phyloP scores from a whole-genome alignment of 2,888 invertebrate genomes.

The Embidobia sp. region DNA sequence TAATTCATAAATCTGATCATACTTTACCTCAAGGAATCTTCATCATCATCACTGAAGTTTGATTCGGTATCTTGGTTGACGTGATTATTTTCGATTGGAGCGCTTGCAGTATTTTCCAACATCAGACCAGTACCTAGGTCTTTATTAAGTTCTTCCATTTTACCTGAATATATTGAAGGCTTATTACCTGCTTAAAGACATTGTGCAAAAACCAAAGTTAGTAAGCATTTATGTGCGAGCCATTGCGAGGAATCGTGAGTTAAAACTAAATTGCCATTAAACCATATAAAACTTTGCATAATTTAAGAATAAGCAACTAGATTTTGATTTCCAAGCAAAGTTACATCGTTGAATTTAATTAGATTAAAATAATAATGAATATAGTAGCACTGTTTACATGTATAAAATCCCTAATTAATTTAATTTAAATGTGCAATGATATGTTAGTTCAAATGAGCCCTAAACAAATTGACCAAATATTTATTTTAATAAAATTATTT shows the following conservation, averaged over 20 bases:
- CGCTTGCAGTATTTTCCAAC: slow-evolving; percentile 72
- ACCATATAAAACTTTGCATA: neutral
- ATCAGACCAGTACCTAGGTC: slow-evolving; percentile 74
- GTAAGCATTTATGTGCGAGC: slow-evolving; percentile 73
- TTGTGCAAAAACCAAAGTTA: slow-evolving; percentile 76
- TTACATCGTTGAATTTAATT: no score
- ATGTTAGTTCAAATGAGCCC: no score
- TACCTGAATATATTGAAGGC: slow-evolving; percentile 80
- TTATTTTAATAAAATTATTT: no score
- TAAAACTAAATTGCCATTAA: slow-evolving; percentile 16
- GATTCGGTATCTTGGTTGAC: slow-evolving; percentile 85
- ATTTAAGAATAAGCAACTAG: neutral
- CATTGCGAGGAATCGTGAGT: slow-evolving; percentile 34
- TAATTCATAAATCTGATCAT: no score
- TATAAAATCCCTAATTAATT: no score
- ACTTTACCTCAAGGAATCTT: slow-evolving; percentile 81
- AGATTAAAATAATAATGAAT: no score
- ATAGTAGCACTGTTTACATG: no score
- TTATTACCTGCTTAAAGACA: slow-evolving; percentile 78
- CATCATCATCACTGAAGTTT: slow-evolving; percentile 93
- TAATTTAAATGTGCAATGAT: no score
- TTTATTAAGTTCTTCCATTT: slow-evolving; percentile 80
- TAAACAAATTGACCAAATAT: no score
- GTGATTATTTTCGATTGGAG: slow-evolving; percentile 81
- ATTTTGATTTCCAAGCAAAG: neutral